Evolutionary conservation across 2,888 invertebrate genomes (phyloP).

Genomic region (Sarcophaga subvicina): DNA sequence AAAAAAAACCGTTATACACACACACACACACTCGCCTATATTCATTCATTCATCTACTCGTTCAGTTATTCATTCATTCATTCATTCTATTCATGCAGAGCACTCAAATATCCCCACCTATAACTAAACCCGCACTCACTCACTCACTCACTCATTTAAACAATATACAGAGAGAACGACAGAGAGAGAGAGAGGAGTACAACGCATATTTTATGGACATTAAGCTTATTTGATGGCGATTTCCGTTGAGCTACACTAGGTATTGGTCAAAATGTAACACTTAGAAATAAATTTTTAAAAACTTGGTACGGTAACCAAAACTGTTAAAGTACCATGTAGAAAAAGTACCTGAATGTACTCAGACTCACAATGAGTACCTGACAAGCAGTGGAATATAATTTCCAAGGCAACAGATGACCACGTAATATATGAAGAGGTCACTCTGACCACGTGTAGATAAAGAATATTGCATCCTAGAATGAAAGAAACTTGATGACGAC

Average conservation of each 20-base stretch:
- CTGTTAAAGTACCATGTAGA: too few species aligned
- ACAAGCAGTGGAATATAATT: too few species aligned
- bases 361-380: too few species aligned
- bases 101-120: neutral
- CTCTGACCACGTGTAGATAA: too few species aligned
- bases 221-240: slow-evolving; percentile 66
- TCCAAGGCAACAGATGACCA: too few species aligned
- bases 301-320: too few species aligned
- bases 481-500: too few species aligned
- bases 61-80: neutral
- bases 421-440: too few species aligned
- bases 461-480: too few species aligned
- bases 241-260: slow-evolving; percentile 30
- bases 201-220: slow-evolving; percentile 67
- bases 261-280: neutral
- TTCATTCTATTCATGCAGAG: neutral
- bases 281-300: neutral
- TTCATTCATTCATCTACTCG: neutral
- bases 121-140: slow-evolving; percentile 7
- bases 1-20: slow-evolving; percentile 49
- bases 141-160: slow-evolving; percentile 15
- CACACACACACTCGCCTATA: neutral
- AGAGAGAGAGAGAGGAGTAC: neutral
- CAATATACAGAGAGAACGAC: neutral
- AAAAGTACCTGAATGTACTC: too few species aligned